Base-by-base conservation (phyloP, 2,797 vertebrate genomes). In the Halcyon leucocephala region DNA sequence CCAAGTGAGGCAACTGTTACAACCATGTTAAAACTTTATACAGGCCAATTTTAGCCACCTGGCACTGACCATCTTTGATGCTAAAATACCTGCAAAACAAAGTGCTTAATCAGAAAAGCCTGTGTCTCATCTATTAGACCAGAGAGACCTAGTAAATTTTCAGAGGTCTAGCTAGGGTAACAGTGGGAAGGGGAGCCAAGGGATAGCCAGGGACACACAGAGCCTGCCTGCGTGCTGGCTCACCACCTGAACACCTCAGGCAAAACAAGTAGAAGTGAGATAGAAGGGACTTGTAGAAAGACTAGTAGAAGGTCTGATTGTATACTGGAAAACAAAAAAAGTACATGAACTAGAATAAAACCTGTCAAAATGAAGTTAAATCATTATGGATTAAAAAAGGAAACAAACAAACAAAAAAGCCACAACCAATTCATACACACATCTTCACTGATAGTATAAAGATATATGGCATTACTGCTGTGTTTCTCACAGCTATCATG, bases 1-100 rank as follows among this genome's bases (percentile, higher is more conserved):
- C 37, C 12, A 55, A 29, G 2, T 0, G 0, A 16, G 76, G n/a
- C 37, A 89, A 8, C 46, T 39, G 31, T 14, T 0, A 1, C 0
- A 0, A 3, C 17, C 2, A 0, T 3, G 8, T 19, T 62, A 55
- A 85, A 17, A 37, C 8, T 58, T 65, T 28, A 13, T 10, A n/a
- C 3, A 6, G 29, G 20, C 13, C 25, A 58, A 2, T 19, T 74
- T 41, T 46, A 76, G 24, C 24, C 19, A n/a, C 7, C 10, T 2
- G 1, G 19, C 15, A 25, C 14, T 14, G 24, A 52, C 16, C 6
- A 69, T 10, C 39, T 48, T 18, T 52, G 25, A 15, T 26, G 22
- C 29, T 46, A 41, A 61, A 87, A 54, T 29, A 86, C 28, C 91
- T 86, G 67, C 35, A 77, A 80, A 85, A 49, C 55, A 48, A 85